Percentiles rank a stretch among this genome's conserved stretches.
Conservation (phyloP, 2,888 invertebrate species). For the Orchesella flavescens region DNA sequence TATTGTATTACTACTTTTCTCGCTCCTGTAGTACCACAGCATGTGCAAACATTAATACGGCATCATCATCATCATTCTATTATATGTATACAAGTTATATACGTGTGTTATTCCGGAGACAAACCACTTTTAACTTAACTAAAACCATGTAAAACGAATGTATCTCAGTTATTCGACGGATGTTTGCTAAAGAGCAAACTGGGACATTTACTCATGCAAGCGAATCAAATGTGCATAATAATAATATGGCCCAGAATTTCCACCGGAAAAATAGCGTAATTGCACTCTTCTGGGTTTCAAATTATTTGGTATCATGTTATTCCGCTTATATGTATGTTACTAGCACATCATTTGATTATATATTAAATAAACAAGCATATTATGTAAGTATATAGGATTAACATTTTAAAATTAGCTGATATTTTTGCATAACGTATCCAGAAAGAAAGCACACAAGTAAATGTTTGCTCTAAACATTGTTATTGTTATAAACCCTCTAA, state of each 20-base stretch:
- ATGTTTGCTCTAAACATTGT: background rate
- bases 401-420: background rate
- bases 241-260: background rate
- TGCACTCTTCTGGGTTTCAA: background rate
- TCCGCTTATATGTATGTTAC: background rate
- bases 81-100: too few species aligned
- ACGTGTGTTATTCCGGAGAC: background rate
- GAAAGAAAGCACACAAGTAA: background rate
- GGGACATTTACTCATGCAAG: conserved; percentile 14
- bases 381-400: background rate
- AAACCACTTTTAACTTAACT: background rate
- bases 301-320: background rate
- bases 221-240: background rate
- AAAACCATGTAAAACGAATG: background rate
- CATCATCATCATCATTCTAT: background rate
- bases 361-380: background rate
- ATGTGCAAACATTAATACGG: conserved; percentile 2
- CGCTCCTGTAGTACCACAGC: background rate
- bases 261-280: background rate
- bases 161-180: background rate
- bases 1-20: conserved; percentile 29
- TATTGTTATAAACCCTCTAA: background rate
- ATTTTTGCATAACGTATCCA: background rate
- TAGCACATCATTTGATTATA: conserved; percentile 2
- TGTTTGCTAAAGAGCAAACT: conserved; percentile 37